Base-by-base conservation (phyloP, 2,113 vertebrate species). In the Mesocricetus auratus region DNA sequence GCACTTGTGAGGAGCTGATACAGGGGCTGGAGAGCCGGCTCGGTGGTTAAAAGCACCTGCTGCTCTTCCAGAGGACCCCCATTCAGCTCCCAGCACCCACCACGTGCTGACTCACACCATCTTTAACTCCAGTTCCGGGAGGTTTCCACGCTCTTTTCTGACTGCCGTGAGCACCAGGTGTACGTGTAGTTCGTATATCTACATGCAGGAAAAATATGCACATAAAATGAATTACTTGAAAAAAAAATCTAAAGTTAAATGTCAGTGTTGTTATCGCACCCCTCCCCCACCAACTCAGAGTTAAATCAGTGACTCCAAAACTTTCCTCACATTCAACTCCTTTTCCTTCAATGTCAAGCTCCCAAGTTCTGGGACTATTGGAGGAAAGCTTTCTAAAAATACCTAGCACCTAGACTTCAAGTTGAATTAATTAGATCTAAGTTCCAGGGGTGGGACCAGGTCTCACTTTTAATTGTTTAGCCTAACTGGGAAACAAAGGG, bases 321-420 rank as follows among this genome's bases (percentile, higher is more conserved):
- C 42, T 64, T 86, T 33, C 17, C 82, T 86, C 56, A 26, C 64
- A 33, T 66, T 77, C 73, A 89, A 95, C 26, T 11, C 36, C 21
- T 94, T 85, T 50, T 60, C 77, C 69, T 87, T 88, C 62, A 60
- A 85, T 88, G 78, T 88, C 36, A 78, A 74, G 8, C 10, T 77
- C 33, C n/a, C 22, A 13, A 19, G 75, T 81, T 74, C 36, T 60
- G 6, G 13, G 53, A 13, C 8, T 21, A 10, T 73, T 75, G 86
- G 81, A 42, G 26, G 33, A 66, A 64, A 39, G 19, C 17, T 22
- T 58, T 42, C 58, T 29, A 7, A 86, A 88, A 96, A 93, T 58
- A 2, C 12, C 53, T 64, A 87, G 1, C 39, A 15, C 29, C 68
- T n/a, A 39, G 58, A 92, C 5, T 53, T 81, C 19, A 93, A 62